These are phyloP conservation scores for Ophioderma brevispina DNA, from an alignment of 35 echinoderm and acorn worm genomes.

Conservation along the genomic window DNA sequence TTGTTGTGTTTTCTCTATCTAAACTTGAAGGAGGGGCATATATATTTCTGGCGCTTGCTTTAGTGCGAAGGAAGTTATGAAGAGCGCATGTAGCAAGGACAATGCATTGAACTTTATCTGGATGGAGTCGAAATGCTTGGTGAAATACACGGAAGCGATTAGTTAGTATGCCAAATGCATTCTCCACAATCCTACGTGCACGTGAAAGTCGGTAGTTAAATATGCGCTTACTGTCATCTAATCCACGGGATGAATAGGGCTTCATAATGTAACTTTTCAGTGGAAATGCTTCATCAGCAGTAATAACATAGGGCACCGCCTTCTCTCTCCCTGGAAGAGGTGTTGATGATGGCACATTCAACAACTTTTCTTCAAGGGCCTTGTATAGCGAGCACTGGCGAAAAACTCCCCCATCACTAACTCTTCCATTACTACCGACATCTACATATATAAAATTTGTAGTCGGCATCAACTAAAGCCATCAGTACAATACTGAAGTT, in stretches of 20 bases:
- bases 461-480: too few species aligned
- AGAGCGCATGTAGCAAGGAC: background rate
- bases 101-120: conserved; percentile 13
- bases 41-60: background rate
- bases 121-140: background rate
- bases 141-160: background rate
- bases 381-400: too few species aligned
- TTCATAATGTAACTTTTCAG: conserved; percentile 46
- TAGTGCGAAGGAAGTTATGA: conserved; percentile 16
- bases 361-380: background rate
- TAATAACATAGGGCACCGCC: conserved; percentile 31
- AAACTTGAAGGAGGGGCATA: background rate
- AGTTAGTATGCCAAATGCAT: conserved; percentile 24
- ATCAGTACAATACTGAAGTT: too few species aligned
- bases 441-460: too few species aligned
- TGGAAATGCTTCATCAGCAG: conserved; percentile 46
- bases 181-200: conserved; percentile 16
- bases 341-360: conserved; percentile 27
- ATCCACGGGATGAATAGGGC: conserved; percentile 11
- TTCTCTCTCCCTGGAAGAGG: conserved; percentile 22
- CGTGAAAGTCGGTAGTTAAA: background rate
- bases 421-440: too few species aligned
- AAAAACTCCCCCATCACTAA: too few species aligned
- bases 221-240: background rate
- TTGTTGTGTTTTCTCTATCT: background rate